Evolutionary conservation across 53 echinoderm and acorn worm genomes (phyloP), one percentile per base, ranked within the genome.

Genomic region (Apostichopus leukothele): DNA sequence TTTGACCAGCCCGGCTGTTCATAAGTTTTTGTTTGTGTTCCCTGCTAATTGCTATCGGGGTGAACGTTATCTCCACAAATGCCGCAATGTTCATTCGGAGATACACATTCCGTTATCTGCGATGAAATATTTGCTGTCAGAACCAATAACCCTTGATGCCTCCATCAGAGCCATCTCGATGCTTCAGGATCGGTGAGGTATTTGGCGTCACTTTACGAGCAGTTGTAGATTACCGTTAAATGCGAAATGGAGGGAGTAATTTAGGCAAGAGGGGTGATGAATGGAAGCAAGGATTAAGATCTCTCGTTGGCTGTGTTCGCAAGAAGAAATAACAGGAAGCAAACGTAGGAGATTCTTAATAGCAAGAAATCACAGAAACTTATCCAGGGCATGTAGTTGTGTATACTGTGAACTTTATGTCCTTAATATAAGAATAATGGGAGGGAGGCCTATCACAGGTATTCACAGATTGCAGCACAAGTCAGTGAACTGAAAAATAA

Each of bases 191-290:
- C 19, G 59, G 59, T 54, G 55, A 59, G 55, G 81, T 81, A 52
- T 81, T 81, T 81, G 55, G 54, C 81, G 22, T 16, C 52, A 81
- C 81, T 81, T 81, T 54, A 81, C 59, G 60, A 81, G 81, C 81
- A 81, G 59, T 81, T 54, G 81, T 81, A 81, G 81, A 81, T 81
- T 81, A 81, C 81, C 55, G 55, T 81, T 81, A 81, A 81, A 81
- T 22, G 81, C 59, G 81, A 25, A 81, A 81, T 81, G 81, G 57
- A 81, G 81, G 81, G 55, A 54, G 81, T 59, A 81, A 81, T 81
- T 81, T 81, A 25, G 81, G 81, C 59, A 81, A 79, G 20, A 54
- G 79, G 52, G 54, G 51, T 52, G 52, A 52, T 52, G 79, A 53
- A 81, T 71, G 71, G 81, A 81, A 71, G 71, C 16, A 59, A 55